A percentile compares a stretch with the other conserved stretches of the same genome.
Conservation (phyloP, 2,888 invertebrate genomes). For the Xestia xanthographa region DNA sequence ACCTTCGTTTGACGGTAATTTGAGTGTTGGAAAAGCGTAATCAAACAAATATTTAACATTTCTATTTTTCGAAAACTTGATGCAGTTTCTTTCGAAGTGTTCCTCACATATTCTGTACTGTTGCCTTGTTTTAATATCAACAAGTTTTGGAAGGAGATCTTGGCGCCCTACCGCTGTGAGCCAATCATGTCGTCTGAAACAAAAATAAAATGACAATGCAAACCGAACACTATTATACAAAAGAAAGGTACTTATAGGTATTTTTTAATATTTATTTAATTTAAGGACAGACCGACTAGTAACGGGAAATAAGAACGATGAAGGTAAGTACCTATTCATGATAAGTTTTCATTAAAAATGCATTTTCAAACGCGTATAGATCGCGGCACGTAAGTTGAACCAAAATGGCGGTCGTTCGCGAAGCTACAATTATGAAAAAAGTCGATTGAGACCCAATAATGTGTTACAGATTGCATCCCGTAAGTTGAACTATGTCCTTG, state of each 20-base stretch:
- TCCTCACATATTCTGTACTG: slow-evolving; percentile 8
- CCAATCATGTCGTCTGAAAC: slow-evolving; percentile 1
- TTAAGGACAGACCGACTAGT: neutral
- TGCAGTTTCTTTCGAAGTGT: slow-evolving; percentile 8
- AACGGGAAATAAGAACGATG: neutral
- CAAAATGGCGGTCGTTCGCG: no score
- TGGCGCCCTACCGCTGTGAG: neutral
- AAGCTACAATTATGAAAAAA: no score
- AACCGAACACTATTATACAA: no score
- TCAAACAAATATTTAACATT: neutral
- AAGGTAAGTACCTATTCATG: neutral
- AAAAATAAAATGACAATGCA: neutral
- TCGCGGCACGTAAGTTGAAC: no score
- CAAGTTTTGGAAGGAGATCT: slow-evolving; percentile 7
- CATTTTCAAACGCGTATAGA: no score
- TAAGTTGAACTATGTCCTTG: no score
- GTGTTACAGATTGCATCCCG: no score
- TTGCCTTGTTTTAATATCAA: slow-evolving; percentile 4
- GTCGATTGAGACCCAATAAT: no score
- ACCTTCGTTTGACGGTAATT: slow-evolving; percentile 1
- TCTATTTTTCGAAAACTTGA: neutral
- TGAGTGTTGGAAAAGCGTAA: slow-evolving; percentile 2
- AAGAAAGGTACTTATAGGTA: no score
- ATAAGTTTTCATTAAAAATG: neutral
- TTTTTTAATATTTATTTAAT: no score